Evolutionary conservation across 2,888 invertebrate genomes (phyloP), one percentile per base, ranked within the genome.

Genomic region (Tuta absoluta): DNA sequence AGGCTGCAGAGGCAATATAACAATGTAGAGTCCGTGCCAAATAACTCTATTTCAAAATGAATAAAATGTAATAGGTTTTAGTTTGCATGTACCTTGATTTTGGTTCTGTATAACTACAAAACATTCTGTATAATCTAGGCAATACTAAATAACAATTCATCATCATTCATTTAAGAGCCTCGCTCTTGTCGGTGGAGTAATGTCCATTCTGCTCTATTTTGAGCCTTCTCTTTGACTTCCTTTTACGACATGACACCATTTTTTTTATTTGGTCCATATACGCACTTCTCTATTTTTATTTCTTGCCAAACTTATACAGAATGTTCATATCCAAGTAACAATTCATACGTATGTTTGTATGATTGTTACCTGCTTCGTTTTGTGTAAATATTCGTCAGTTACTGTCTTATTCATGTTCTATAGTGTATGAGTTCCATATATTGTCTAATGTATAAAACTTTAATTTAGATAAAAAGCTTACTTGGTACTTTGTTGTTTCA

Each of bases 401-500:
- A 75, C 74, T 69, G 73, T 78, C 79, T 77, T 79, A 77, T 74
- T 69, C 71, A 72, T 73, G 75, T 84, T 81, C 81, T 80, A 82
- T 83, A 80, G 78, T 85, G 79, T 86, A 84, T 78, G 80, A 77
- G 80, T 83, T 81, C 81, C 80, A 84, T 85, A 84, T 82, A 84
- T 81, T 84, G 81, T 87, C 73, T 85, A 80, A 81, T 85, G 84
- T 85, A 81, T 85, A 85, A 82, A 82, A 83, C 78, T 82, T 85
- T 84, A 84, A 83, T 82, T 86, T 87, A 88, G 87, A 84, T 86
- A 84, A 87, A 89, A 91, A 87, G 89, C 89, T 90, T 90, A 85
- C 81, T 87, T 84, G 82, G 82, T 86, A 84, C 82, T 77, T 72
- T 76, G 78, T 86, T 83, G 81, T 86, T 86, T 79, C 78, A 83